Evolutionary conservation across 2,888 invertebrate species (phyloP), one percentile per base, ranked within the genome.

Genomic region (Apotomis turbidana): DNA sequence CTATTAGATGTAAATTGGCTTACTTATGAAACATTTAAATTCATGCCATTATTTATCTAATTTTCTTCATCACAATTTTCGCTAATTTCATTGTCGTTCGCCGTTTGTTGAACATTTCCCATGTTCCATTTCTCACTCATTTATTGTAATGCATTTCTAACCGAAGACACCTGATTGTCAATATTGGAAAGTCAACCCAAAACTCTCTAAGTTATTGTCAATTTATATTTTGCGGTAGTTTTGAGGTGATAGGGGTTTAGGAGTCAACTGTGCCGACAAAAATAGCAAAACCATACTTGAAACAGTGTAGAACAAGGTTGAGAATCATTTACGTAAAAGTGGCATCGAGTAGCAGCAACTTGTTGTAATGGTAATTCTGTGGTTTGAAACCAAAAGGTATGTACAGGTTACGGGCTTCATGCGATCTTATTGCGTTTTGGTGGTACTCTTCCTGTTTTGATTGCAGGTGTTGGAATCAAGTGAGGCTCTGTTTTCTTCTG

Each of bases 101-200:
- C 27, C 63, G 10, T 27, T n/a, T 27, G 27, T 27, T 36, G 5
- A 52, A 59, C 55, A 5, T 46, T 71, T 71, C 71, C 49, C 71
- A 71, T 71, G 71, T 71, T 12, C 71, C 36, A 71, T 60, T 71
- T 71, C 49, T 61, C 66, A 71, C 60, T 51, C 55, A 67, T 67
- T 61, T 71, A 51, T 66, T 71, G 51, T 71, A 64, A 71, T 71
- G 67, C n/a, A 60, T 64, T 64, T 62, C 67, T 68, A 67, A 57
- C 67, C 57, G 67, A 51, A 67, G 13, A 67, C 58, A 59, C 59
- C 60, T 60, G 38, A 51, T 55, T 67, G 67, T 67, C 61, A 67
- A 71, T 71, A 71, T 71, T 62, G 71, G 61, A 71, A 71, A 71
- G 71, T 61, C 61, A 58, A 46, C 60, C 49, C 55, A 13, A 41